A percentile compares a stretch with the other conserved stretches of the same genome.
Conservation (phyloP, 2,113 vertebrate species). For the Hippocampus comes region DNA sequence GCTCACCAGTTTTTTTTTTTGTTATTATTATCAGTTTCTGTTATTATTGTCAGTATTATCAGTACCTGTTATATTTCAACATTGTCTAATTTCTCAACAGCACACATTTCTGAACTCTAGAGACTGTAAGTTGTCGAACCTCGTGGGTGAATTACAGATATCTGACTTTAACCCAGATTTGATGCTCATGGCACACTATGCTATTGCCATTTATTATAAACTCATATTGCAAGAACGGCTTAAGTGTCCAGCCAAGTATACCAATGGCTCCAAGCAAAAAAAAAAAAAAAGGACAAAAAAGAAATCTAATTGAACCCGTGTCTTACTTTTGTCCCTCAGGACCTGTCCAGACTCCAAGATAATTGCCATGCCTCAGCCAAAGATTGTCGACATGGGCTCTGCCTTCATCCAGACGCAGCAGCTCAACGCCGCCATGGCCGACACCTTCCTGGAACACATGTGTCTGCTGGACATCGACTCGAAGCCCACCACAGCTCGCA, state of each 20-base stretch:
- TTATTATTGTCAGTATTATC: too few relatives aligned
- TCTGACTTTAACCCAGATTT: too few relatives aligned
- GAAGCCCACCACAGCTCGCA: constrained; percentile 86
- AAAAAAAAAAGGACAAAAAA: not conserved
- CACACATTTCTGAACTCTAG: too few relatives aligned
- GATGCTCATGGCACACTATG: not conserved
- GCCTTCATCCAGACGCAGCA: constrained; percentile 98
- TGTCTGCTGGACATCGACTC: constrained; percentile 97
- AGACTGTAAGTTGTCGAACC: too few relatives aligned
- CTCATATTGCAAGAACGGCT: not conserved
- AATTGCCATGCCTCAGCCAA: constrained; percentile 68
- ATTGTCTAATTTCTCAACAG: too few relatives aligned
- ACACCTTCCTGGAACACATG: constrained; percentile 97
- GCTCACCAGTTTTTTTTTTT: too few relatives aligned
- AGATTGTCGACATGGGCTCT: constrained; percentile 78
- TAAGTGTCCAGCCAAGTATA: too few relatives aligned
- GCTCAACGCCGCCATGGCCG: constrained; percentile 90
- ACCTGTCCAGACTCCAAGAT: constrained; percentile 35
- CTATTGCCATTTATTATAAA: not conserved
- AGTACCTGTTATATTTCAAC: too few relatives aligned
- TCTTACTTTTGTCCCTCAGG: constrained; percentile 33
- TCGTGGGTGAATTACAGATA: too few relatives aligned
- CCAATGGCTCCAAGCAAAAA: too few relatives aligned
- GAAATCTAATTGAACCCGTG: not conserved
- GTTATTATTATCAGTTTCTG: too few relatives aligned